A percentile compares a stretch with the other conserved stretches of the same genome.
Conservation (phyloP, 1,140 invertebrate species). For the Drosophila eugracilis region DNA sequence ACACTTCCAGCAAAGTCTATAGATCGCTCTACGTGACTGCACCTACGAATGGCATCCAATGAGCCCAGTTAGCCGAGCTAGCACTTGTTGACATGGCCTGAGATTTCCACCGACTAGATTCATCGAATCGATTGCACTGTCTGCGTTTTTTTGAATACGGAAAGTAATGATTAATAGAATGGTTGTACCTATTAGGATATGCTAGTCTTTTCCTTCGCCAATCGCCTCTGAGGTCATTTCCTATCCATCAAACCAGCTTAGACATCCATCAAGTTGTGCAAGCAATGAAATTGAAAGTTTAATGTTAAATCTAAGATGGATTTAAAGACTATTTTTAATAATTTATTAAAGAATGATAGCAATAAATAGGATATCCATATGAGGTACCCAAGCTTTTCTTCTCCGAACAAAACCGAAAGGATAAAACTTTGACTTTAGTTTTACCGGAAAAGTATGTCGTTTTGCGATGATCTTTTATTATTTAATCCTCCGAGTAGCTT, state of each 20-base stretch:
- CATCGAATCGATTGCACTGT: conserved; percentile 36
- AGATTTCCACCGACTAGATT: conserved; percentile 25
- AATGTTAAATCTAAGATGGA: not conserved
- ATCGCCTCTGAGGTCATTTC: conserved; percentile 13
- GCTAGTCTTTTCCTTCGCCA: conserved; percentile 15
- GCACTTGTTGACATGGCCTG: not conserved
- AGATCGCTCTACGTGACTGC: conserved; percentile 66
- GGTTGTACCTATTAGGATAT: conserved; percentile 12
- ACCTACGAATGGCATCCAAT: conserved; percentile 73
- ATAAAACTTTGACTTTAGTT: too few relatives aligned
- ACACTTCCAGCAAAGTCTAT: conserved; percentile 61
- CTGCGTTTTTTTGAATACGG: conserved; percentile 25
- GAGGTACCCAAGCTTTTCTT: too few relatives aligned
- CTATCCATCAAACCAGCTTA: conserved; percentile 11
- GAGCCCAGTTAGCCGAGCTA: conserved; percentile 17
- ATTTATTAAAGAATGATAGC: too few relatives aligned
- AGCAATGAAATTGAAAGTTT: not conserved
- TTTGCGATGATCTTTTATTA: not conserved
- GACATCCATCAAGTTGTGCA: conserved; percentile 20
- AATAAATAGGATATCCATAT: too few relatives aligned
- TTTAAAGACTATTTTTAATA: too few relatives aligned
- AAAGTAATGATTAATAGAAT: conserved; percentile 29
- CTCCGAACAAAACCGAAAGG: too few relatives aligned
- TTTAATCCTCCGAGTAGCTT: not conserved
- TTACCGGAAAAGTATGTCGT: too few relatives aligned